Conservation (phyloP, 2,113 vertebrate species). For the Psittacula cyanocephala region DNA sequence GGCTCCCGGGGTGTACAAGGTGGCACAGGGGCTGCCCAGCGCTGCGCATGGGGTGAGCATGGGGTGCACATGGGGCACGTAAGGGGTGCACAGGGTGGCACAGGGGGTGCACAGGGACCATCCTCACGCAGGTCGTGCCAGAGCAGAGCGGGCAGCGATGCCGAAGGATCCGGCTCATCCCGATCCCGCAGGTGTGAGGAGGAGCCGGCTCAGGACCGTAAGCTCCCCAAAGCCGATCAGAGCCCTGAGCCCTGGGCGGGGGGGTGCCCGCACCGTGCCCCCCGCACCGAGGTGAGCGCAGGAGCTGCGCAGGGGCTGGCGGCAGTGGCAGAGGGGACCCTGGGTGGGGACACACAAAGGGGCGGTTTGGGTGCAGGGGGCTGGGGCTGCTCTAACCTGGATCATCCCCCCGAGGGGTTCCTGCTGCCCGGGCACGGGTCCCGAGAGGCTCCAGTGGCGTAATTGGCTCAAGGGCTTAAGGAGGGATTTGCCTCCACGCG, state of each 20-base stretch:
- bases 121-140: not conserved
- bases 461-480: conserved; percentile 3
- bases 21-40: fast-evolving
- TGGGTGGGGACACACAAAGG: not conserved
- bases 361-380: not conserved
- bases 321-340: not conserved
- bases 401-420: conserved; percentile 11
- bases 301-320: not conserved
- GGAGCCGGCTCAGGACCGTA: not conserved
- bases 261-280: fast-evolving
- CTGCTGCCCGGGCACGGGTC: not conserved
- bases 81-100: too few relatives aligned
- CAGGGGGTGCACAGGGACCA: not conserved
- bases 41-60: too few relatives aligned
- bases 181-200: not conserved
- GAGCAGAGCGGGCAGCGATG: not conserved
- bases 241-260: not conserved
- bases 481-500: not conserved
- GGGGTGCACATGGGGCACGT: too few relatives aligned
- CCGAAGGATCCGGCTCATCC: not conserved
- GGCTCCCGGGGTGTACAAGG: too few relatives aligned
- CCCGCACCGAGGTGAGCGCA: fast-evolving
- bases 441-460: fast-evolving
- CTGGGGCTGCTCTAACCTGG: not conserved
- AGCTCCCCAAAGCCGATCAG: not conserved